These are phyloP conservation scores for Natator depressus DNA, from an alignment of 2,113 vertebrate species.

Conservation along the genomic window DNA sequence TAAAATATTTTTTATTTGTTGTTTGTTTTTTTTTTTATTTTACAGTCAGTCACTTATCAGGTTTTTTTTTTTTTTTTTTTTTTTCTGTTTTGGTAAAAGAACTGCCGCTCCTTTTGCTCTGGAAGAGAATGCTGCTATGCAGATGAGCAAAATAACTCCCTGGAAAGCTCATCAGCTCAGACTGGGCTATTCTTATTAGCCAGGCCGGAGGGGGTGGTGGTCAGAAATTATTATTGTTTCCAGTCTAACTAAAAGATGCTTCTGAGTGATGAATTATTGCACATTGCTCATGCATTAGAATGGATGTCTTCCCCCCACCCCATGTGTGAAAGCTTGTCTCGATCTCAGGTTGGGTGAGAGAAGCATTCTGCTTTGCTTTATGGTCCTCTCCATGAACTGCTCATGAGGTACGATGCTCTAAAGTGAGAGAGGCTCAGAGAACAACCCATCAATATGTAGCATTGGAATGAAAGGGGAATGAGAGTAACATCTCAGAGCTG, in stretches of 20 bases:
- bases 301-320: background rate
- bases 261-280: background rate
- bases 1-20: too few relatives aligned
- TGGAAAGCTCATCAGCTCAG: background rate
- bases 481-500: background rate
- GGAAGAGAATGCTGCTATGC: background rate
- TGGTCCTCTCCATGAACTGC: background rate
- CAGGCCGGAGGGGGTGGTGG: background rate
- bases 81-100: background rate
- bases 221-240: background rate
- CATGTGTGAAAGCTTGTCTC: background rate
- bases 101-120: background rate
- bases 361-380: background rate
- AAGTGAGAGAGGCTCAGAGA: background rate
- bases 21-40: background rate
- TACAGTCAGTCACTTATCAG: background rate
- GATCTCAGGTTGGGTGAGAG: background rate
- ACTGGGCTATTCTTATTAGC: background rate
- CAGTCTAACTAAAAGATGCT: background rate
- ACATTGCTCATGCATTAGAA: background rate
- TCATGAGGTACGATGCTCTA: background rate
- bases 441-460: background rate
- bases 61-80: background rate
- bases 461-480: background rate
- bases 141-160: background rate